Evolutionary conservation across 2,888 invertebrate species (phyloP).

Genomic region (Drosophila kuntzei): DNA sequence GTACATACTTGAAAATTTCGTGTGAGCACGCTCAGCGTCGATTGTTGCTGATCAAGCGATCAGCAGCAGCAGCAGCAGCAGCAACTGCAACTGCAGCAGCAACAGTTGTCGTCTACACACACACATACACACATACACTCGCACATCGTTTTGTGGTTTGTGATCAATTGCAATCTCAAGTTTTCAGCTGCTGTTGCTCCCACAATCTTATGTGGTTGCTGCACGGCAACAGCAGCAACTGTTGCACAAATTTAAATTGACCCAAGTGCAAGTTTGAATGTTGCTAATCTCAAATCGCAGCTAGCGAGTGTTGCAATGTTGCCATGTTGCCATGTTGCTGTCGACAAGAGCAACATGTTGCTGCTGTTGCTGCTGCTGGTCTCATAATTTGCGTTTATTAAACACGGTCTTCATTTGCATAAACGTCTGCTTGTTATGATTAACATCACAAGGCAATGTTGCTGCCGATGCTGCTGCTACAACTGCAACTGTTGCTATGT

Average conservation of each 20-base stretch:
- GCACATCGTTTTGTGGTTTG: slow-evolving; percentile 36
- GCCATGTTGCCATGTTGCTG: slow-evolving; percentile 36
- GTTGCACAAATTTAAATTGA: slow-evolving; percentile 81
- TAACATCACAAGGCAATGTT: slow-evolving; percentile 53
- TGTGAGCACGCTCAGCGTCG: slow-evolving; percentile 81
- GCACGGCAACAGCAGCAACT: slow-evolving; percentile 55
- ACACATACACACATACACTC: slow-evolving; percentile 32
- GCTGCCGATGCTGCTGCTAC: slow-evolving; percentile 25
- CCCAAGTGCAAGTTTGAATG: slow-evolving; percentile 82
- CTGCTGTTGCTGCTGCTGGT: slow-evolving; percentile 35
- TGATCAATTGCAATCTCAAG: slow-evolving; percentile 78
- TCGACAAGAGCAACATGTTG: slow-evolving; percentile 62
- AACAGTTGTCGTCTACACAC: slow-evolving; percentile 57
- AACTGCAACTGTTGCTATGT: slow-evolving; percentile 32
- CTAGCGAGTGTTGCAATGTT: slow-evolving; percentile 31
- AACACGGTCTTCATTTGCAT: slow-evolving; percentile 74
- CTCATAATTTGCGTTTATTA: slow-evolving; percentile 81
- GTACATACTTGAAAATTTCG: slow-evolving; percentile 77
- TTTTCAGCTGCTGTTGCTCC: slow-evolving; percentile 60
- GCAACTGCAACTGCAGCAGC: slow-evolving; percentile 35
- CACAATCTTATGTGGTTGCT: slow-evolving; percentile 69
- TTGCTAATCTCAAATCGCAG: slow-evolving; percentile 71
- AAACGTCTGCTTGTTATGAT: slow-evolving; percentile 66
- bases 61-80: slow-evolving; percentile 53
- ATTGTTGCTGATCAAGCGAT: slow-evolving; percentile 74